These are phyloP conservation scores for Ectemnius continuus DNA, from an alignment of 2,888 invertebrate genomes.

Conservation along the genomic window DNA sequence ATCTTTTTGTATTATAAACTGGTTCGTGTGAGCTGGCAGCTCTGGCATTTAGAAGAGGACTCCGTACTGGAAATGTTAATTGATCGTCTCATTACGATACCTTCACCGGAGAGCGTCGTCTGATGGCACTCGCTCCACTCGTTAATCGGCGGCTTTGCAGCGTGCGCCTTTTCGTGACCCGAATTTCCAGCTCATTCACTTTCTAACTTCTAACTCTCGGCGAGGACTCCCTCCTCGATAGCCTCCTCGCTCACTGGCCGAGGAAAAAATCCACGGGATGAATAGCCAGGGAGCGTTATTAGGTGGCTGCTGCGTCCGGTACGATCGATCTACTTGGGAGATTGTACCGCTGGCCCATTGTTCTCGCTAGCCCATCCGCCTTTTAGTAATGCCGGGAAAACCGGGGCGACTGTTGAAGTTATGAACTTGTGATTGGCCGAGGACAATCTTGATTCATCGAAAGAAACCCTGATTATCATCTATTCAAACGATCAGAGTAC, in stretches of 20 bases:
- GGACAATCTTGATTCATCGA: constrained; percentile 8
- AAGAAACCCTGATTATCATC: not conserved
- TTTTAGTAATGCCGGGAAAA: constrained; percentile 30
- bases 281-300: constrained; percentile 54
- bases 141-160: constrained; percentile 39
- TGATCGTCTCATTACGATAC: not conserved
- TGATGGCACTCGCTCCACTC: constrained; percentile 32
- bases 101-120: constrained; percentile 4
- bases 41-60: not conserved
- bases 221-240: constrained; percentile 44
- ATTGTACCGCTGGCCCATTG: constrained; percentile 48
- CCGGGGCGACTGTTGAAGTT: constrained; percentile 22
- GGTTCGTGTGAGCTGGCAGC: too few relatives aligned
- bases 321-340: constrained; percentile 38
- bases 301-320: constrained; percentile 47
- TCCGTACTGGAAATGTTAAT: constrained; percentile 11
- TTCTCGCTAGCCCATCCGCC: constrained; percentile 20
- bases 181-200: constrained; percentile 62
- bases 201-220: constrained; percentile 53
- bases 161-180: constrained; percentile 51
- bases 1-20: too few relatives aligned
- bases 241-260: constrained; percentile 34
- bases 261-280: constrained; percentile 39
- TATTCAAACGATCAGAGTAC: not conserved
- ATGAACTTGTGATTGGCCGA: constrained; percentile 11